A percentile compares a stretch with the other conserved stretches of the same genome.
Conservation (phyloP, 1,140 invertebrate genomes). For the Euura lappo region DNA sequence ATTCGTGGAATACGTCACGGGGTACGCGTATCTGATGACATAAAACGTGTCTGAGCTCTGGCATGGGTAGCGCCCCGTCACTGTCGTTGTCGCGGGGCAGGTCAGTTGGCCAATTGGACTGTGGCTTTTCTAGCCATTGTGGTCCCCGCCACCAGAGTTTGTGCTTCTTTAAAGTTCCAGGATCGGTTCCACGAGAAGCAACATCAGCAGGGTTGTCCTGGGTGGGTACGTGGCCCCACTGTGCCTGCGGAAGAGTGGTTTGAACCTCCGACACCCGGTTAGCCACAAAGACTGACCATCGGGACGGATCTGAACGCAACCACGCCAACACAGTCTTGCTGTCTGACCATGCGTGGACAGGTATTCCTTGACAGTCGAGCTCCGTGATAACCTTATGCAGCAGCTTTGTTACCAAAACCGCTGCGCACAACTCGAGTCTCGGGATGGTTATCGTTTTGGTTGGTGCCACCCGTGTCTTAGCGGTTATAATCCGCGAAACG, state of each 20-base stretch:
- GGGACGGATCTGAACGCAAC: conserved; percentile 31
- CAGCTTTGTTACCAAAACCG: conserved; percentile 16
- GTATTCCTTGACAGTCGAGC: too few species aligned
- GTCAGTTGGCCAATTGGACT: too few species aligned
- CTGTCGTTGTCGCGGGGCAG: too few species aligned
- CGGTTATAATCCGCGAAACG: conserved; percentile 14
- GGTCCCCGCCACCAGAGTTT: conserved; percentile 26
- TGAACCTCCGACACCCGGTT: conserved; percentile 48
- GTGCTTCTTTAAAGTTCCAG: conserved; percentile 11
- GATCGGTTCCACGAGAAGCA: conserved; percentile 31
- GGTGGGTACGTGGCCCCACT: background rate
- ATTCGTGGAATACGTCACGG: too few species aligned
- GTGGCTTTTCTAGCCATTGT: background rate
- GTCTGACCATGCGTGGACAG: too few species aligned
- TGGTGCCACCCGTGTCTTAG: conserved; percentile 32
- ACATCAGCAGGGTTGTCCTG: conserved; percentile 41
- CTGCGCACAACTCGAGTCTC: conserved; percentile 18
- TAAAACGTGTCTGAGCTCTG: too few species aligned
- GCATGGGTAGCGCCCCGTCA: too few species aligned
- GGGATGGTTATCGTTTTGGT: conserved; percentile 20
- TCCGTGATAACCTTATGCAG: too few species aligned
- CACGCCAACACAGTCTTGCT: too few species aligned
- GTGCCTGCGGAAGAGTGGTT: conserved; percentile 17
- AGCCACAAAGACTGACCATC: conserved; percentile 38
- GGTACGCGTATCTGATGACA: too few species aligned